Evolutionary conservation across 1,140 invertebrate genomes (phyloP).

Genomic region (Galleria mellonella): DNA sequence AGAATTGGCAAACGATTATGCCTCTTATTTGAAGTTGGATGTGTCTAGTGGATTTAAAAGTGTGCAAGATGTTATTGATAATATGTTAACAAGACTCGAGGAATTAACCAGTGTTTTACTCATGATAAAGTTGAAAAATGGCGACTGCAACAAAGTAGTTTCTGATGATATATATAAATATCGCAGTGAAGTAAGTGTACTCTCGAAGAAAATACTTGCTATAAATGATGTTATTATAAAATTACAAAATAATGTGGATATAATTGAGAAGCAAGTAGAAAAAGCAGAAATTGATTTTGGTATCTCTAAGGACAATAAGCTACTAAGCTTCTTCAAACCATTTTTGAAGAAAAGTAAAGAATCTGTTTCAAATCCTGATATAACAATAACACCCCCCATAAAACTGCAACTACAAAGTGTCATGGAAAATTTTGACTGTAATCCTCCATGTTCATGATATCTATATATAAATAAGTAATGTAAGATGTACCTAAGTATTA

Average conservation of each 20-base stretch:
- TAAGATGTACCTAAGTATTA: too few relatives aligned
- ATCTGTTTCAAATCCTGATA: constrained; percentile 5
- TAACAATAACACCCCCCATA: constrained; percentile 18
- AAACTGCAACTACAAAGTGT: constrained; percentile 44
- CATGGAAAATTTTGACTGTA: constrained; percentile 49
- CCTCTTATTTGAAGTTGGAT: constrained; percentile 65
- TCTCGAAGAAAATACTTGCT: constrained; percentile 61
- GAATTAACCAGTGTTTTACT: constrained; percentile 68
- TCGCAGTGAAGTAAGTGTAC: constrained; percentile 49
- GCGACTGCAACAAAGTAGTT: constrained; percentile 44
- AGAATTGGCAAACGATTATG: constrained; percentile 55
- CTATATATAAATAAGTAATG: too few relatives aligned
- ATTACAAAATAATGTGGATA: constrained; percentile 56
- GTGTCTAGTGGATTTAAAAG: constrained; percentile 57
- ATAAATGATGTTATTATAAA: constrained; percentile 49
- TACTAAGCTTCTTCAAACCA: constrained; percentile 62
- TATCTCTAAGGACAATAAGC: constrained; percentile 55
- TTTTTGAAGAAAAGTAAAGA: constrained; percentile 57
- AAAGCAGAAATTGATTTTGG: constrained; percentile 66
- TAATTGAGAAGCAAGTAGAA: constrained; percentile 63
- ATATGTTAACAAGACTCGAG: constrained; percentile 71
- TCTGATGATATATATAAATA: constrained; percentile 56
- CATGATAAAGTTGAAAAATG: constrained; percentile 63
- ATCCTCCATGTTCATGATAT: constrained; percentile 8
- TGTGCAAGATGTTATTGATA: constrained; percentile 70